Evolutionary conservation across 30 jellyfish, hydroid and myxozoan species (phyloP).

Genomic region (Nemopilema nomurai): DNA sequence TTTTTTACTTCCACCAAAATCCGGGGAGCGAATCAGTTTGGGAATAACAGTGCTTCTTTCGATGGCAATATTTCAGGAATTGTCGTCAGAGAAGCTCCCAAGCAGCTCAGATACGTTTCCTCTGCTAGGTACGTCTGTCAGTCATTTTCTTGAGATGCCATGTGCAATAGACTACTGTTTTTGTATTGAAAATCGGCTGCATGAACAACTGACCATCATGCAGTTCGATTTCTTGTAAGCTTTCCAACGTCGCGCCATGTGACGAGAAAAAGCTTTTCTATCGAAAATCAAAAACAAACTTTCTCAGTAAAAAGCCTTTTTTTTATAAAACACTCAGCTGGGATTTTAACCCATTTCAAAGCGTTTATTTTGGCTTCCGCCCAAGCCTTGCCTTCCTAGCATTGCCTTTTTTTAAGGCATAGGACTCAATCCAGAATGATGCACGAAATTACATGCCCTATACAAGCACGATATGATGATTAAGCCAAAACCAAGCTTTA

Average conservation of each 20-base stretch:
- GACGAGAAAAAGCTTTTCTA: too few relatives aligned
- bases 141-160: not conserved
- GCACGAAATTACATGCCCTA: too few relatives aligned
- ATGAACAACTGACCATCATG: not conserved
- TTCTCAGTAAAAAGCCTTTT: not conserved
- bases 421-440: too few relatives aligned
- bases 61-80: constrained; percentile 96
- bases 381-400: too few relatives aligned
- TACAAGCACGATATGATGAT: too few relatives aligned
- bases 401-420: too few relatives aligned
- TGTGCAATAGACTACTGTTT: not conserved
- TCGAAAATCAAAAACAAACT: not conserved
- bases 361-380: too few relatives aligned
- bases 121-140: constrained; percentile 64
- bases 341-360: too few relatives aligned
- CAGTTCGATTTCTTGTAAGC: not conserved
- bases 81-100: constrained; percentile 94
- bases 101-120: constrained; percentile 95
- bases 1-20: constrained; percentile 88
- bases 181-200: not conserved
- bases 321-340: too few relatives aligned
- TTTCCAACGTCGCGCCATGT: not conserved
- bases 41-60: constrained; percentile 91
- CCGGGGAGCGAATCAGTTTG: constrained; percentile 94
- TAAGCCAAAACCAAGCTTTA: too few relatives aligned